Base-by-base conservation (phyloP, 2,113 vertebrate genomes). In the Panthera uncia region DNA sequence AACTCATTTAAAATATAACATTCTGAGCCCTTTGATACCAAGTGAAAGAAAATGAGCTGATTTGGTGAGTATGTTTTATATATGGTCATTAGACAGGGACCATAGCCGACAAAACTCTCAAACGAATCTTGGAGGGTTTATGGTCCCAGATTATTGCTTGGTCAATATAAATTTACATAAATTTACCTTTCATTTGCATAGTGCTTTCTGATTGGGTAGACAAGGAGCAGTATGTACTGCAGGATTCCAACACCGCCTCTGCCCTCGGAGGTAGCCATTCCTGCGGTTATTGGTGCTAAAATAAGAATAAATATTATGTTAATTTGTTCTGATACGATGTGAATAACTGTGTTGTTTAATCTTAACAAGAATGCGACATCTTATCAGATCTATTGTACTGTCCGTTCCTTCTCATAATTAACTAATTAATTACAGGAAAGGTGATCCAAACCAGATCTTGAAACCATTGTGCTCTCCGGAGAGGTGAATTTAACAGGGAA, bases 271-370 rank as follows among this genome's bases (percentile, higher is more conserved):
- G 2, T 94, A 98, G 95, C 91, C 97, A 97, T 98, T 98, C 97
- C 98, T 98, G 98, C 95, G 98, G 98, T 98, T 98, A 97, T 98
- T 76, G 99, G 98, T 99, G 99, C 98, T 99, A 99, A 98, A 98
- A 98, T 82, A 98, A 96, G 98, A 98, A 98, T 98, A 89, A 98
- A 98, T 97, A 85, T 91, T 94, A 95, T 25, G 71, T 98, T 97
- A 27, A 98, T 98, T 98, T 91, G 18, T 98, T 98, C 98, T 96
- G 95, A 97, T 96, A 97, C 14, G 97, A 96, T 92, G 98, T 97
- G 98, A 98, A 98, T 98, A 98, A 93, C 93, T 82, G 96, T 97
- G 96, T 98, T 98, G 98, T 98, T 98, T 98, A 93, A 98, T 97
- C 98, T 98, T 98, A 98, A 97, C 94, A 97, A 96, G 97, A 97